Evolutionary conservation across 2,888 invertebrate species (phyloP), one percentile per base, ranked within the genome.

Genomic region (Busseola fusca): DNA sequence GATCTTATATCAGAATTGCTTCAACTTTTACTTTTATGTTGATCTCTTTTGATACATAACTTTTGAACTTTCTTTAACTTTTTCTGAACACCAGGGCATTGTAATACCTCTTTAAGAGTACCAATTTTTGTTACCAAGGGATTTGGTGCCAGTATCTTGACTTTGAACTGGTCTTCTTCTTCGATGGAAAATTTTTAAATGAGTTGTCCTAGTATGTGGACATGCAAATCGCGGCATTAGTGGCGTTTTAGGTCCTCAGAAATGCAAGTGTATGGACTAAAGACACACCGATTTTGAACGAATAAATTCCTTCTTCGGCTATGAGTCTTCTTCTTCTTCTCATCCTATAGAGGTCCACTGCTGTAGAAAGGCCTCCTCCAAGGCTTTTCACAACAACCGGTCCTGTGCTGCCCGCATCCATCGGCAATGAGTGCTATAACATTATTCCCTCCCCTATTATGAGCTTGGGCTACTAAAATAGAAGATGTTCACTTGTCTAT

Each of bases 1-100:
- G 25, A 58, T 63, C 56, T 74, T 40, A 30, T 60, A 30, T 40
- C 37, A 67, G 48, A 59, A 48, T 67, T 62, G 48, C 67, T 56
- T 48, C 18, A 9, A 58, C 82, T 82, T 78, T 73, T 77, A 73
- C 72, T 72, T 72, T 72, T 64, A n/a, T 45, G 16, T 30, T 25
- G 50, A 72, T 68, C n/a, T 52, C 18, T 30, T 69, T 42, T 30
- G 27, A 52, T 37, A 30, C 10, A 4, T 30, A 10, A 27, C 54
- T n/a, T 68, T 72, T 54, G 48, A 72, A 27, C 45, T 71, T 52
- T 40, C 30, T 48, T 12, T 0, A 27, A 37, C 1, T 12, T 37
- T 65, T 45, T 65, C 16, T n/a, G 1, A 45, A 37, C 5, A 30
- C 7, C 6, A 27, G 18, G 1, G 1, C 40, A n/a, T 42, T 63